Evolutionary conservation across 1,140 invertebrate genomes (phyloP), one percentile per base, ranked within the genome.

Genomic region (Hyphantria cunea): DNA sequence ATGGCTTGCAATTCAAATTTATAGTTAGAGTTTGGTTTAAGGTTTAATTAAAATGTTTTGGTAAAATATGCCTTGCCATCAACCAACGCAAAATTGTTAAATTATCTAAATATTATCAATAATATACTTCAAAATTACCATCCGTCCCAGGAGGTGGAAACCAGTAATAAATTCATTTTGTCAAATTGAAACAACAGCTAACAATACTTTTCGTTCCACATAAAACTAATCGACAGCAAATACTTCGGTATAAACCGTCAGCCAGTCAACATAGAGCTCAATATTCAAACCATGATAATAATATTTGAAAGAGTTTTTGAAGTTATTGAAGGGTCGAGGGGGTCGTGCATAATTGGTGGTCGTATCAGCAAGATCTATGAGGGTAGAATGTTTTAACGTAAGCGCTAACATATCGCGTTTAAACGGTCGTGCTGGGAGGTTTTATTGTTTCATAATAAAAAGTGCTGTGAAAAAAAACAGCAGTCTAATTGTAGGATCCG

Each of bases 141-240:
- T n/a, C n/a, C n/a, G 17, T 25, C 17, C 17, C 17, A 3, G 17
- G 17, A 5, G 17, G 17, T 25, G 1, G 17, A 25, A 25, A 25
- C 17, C 17, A 25, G 17, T 25, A 25, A 25, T 25, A 25, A 25
- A 25, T 25, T 25, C 17, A 25, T 1, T 25, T 25, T 25, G 17
- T 39, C 0, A 39, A 44, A 44, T 44, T 39, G 50, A 52, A 52
- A 39, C 34, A 33, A 8, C 12, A 9, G 31, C 12, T 8, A 34
- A 52, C 50, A 52, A 52, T 41, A 52, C 13, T 12, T 13, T 52
- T 52, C 10, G 39, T 52, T 17, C 3, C 14, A 17, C 15, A 52
- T 47, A 52, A 52, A 52, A 52, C 50, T 52, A 39, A 52, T 41
- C 14, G 14, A 9, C 34, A 5, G 39, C 50, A 52, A 39, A 52